Percentiles rank a stretch among this genome's conserved stretches.
Conservation (phyloP, 1,140 invertebrate species). For the Ceratosolen solmsi region DNA sequence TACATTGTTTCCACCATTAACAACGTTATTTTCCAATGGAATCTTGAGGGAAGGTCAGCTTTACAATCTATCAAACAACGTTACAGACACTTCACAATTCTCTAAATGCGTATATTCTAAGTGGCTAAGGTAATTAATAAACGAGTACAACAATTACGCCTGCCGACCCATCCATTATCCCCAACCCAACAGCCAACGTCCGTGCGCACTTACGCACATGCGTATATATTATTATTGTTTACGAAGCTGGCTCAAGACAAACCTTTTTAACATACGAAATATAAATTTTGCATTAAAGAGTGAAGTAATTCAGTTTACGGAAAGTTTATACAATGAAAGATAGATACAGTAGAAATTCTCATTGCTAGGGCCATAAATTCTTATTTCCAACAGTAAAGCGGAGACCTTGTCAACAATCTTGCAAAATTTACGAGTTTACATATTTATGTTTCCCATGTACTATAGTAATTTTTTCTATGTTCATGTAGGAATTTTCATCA, state of each 20-base stretch:
- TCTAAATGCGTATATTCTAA: background rate
- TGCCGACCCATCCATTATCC: too few species aligned
- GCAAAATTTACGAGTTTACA: slow-evolving; percentile 27
- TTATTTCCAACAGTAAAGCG: slow-evolving; percentile 15
- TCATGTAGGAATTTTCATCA: slow-evolving; percentile 20
- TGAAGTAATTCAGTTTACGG: slow-evolving; percentile 6
- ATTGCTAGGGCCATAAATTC: slow-evolving; percentile 22
- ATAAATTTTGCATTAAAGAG: background rate
- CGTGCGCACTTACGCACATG: too few species aligned
- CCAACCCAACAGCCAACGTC: too few species aligned
- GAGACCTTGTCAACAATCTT: slow-evolving; percentile 22
- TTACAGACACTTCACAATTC: too few species aligned
- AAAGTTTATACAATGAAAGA: slow-evolving; percentile 18
- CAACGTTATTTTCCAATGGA: background rate
- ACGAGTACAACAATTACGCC: too few species aligned
- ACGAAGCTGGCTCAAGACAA: background rate
- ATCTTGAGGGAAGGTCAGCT: too few species aligned
- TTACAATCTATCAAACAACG: too few species aligned
- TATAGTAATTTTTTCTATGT: background rate
- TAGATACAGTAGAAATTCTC: slow-evolving; percentile 12
- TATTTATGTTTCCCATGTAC: slow-evolving; percentile 21
- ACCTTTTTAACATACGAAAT: background rate
- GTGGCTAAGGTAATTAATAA: too few species aligned
- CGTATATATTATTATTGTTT: background rate
- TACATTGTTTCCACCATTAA: slow-evolving; percentile 1